Base-by-base conservation (phyloP, 2,888 invertebrate genomes). In the Eupithecia abbreviata region DNA sequence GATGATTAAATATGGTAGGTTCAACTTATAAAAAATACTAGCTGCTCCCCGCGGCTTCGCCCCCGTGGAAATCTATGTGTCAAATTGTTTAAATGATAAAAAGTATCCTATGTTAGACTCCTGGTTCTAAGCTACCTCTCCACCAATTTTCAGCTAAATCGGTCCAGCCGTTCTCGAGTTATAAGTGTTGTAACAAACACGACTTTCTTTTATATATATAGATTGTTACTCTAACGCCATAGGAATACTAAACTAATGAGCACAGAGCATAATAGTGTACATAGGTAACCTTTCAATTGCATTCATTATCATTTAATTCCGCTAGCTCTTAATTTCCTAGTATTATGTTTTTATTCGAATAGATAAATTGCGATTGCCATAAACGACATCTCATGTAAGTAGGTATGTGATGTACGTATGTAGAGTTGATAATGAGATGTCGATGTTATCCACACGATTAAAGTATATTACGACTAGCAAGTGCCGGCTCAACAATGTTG, bases 401-500 rank as follows among this genome's bases (percentile, higher is more conserved):
- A 62, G 18, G 55, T 7, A 10, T 62, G 30, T 62, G 2, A 62
- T 30, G 62, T 30, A 62, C 62, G 18, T 18, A 15, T 3, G 18
- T 30, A 30, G 62, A 62, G 62, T 62, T 62, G 10, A 62, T 58
- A 18, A 18, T 58, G 58, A 58, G 18, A 58, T 30, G 42, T 66
- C 9, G 66, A 42, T 66, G 42, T 42, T 65, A 66, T 75, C 72
- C 71, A 30, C 58, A 70, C 62, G 30, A 71, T 75, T 65, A 75
- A 43, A 42, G 15, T 15, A 6, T 42, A 65, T 66, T 66, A 66
- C 41, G 45, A 71, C 71, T 13, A 69, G 72, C 68, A 15, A 69
- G 72, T 71, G 73, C 51, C 42, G 65, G 41, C 62, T 69, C 73
- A 69, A 77, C 72, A 75, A 76, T 77, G 71, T 49, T 77, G 79